Evolutionary conservation across 2,797 vertebrate genomes (phyloP).

Genomic region (Vireo griseus): DNA sequence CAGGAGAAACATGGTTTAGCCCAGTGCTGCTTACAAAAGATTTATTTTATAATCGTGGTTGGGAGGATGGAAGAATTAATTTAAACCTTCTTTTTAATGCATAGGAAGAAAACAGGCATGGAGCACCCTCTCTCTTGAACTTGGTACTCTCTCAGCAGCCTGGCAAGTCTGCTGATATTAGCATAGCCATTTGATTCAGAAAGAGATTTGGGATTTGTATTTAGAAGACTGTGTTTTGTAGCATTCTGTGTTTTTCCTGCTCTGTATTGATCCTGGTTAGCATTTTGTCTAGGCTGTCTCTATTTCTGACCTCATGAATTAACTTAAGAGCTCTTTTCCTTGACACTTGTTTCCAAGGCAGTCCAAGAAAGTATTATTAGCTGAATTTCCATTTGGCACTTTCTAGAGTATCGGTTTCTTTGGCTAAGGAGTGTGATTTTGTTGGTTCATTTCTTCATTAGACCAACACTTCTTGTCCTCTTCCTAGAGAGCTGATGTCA

Average conservation of each 20-base stretch:
- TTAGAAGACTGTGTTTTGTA: neutral
- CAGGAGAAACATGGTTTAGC: neutral
- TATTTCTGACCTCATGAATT: neutral
- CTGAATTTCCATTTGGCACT: neutral
- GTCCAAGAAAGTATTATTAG: neutral
- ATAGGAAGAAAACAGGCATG: neutral
- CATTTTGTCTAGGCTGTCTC: neutral
- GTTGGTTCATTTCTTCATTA: neutral
- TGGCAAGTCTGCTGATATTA: neutral
- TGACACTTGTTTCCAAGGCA: neutral
- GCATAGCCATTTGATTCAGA: neutral
- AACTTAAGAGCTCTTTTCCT: neutral
- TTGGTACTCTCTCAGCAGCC: neutral
- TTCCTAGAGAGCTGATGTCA: neutral
- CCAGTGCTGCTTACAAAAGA: neutral
- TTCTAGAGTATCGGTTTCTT: neutral
- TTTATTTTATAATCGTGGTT: neutral
- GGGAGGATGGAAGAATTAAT: neutral
- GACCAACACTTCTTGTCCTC: neutral
- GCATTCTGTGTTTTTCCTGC: neutral
- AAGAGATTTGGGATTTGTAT: neutral
- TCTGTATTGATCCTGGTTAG: neutral
- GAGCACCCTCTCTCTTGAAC: neutral
- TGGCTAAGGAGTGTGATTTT: neutral
- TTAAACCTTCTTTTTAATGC: neutral